Evolutionary conservation across 2,113 vertebrate species (phyloP).

Genomic region (Myiagra hebetior): DNA sequence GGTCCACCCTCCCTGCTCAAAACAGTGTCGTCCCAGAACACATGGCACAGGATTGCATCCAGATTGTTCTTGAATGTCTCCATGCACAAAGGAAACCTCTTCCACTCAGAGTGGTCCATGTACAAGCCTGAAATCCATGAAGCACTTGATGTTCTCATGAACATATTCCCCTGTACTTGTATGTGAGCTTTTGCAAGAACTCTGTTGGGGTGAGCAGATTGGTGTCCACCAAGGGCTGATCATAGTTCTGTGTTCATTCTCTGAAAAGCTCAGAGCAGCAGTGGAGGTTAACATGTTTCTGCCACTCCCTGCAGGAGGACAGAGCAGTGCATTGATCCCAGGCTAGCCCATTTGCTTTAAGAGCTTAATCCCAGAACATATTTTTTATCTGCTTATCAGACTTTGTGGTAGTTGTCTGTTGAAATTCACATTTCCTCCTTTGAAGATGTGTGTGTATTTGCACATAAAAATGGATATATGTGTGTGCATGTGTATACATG

Average conservation of each 20-base stretch:
- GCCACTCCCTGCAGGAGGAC: background rate
- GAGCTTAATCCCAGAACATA: background rate
- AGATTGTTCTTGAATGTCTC: background rate
- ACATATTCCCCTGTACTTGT: background rate
- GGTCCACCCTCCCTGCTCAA: background rate
- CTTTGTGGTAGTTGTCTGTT: background rate
- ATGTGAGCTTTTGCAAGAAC: background rate
- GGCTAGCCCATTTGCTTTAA: background rate
- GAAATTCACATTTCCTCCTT: background rate
- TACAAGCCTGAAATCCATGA: background rate
- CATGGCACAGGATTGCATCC: background rate
- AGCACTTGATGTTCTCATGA: background rate
- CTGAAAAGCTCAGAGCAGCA: background rate
- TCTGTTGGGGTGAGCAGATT: background rate
- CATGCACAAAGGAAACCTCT: background rate
- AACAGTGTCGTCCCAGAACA: background rate
- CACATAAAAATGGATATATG: background rate
- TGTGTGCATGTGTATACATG: background rate
- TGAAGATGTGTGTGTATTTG: background rate
- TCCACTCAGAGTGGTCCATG: background rate
- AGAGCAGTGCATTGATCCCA: background rate
- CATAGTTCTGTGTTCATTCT: background rate
- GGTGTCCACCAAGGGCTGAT: background rate
- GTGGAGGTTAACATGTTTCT: background rate
- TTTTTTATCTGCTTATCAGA: background rate